Base-by-base conservation (phyloP, 2,113 vertebrate species). In the Notothenia rossii region DNA sequence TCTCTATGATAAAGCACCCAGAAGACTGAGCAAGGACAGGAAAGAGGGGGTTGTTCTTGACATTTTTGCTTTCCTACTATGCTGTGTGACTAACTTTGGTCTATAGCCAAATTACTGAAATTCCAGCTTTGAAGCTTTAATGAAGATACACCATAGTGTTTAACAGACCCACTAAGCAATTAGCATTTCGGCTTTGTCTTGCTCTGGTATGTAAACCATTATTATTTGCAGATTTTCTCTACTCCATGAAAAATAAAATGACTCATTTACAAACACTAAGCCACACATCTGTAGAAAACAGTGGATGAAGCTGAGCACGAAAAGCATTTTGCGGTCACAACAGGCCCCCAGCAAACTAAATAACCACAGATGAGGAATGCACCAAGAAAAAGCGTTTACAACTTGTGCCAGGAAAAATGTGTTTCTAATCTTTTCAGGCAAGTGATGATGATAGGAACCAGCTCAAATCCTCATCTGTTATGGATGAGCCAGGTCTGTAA, bases 351-450 rank as follows among this genome's bases (percentile, higher is more conserved):
- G 94, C 94, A 81, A 92, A 94, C 94, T 93, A 94, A 95, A 94
- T 90, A 92, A 87, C 91, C 90, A 91, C 94, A 95, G 93, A 95
- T 94, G 94, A 94, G 93, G 94, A 95, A 94, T 95, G 93, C 92
- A 92, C 87, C 83, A 69, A 91, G 83, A 92, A 93, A 93, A 92
- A 93, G 89, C 91, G 84, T 95, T 95, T 94, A 95, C 92, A 94
- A 89, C 92, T 91, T 84, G 90, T 67, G 92, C 90, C 75, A 61
- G 86, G 85, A 86, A 90, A 94, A 94, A 95, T 93, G 93, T 95
- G 95, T 90, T 94, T 94, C 88, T 90, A 94, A 94, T 95, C 90
- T 93, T 86, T 88, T 25, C 91, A 79, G 88, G 72, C 89, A 89
- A 93, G 92, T 92, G 93, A 92, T 89, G 91, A 93, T 92, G 92